These are phyloP conservation scores for Puffinus mauretanicus DNA, from an alignment of 2,113 vertebrate genomes.

Conservation along the genomic window DNA sequence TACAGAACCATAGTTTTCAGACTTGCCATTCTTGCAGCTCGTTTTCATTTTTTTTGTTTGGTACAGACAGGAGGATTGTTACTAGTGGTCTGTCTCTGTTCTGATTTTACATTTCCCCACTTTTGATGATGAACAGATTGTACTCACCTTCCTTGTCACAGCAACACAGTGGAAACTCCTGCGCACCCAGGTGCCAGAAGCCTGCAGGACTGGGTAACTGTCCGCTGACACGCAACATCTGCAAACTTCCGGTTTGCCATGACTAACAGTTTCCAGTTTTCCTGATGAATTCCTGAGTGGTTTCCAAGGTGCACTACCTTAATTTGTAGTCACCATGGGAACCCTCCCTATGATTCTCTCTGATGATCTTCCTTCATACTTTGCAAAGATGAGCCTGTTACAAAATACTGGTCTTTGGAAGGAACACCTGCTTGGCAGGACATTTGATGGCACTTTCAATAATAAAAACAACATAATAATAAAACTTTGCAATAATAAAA, in stretches of 20 bases:
- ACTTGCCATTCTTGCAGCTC: background rate
- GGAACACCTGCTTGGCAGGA: background rate
- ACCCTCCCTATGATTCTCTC: background rate
- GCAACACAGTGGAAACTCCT: background rate
- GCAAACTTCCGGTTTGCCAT: background rate
- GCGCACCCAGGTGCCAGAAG: rapidly evolving
- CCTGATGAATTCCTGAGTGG: background rate
- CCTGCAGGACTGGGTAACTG: background rate
- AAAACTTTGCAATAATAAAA: background rate
- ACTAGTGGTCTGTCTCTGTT: background rate
- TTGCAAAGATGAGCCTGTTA: background rate
- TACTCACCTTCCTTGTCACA: background rate
- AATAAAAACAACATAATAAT: background rate
- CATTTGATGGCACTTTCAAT: background rate
- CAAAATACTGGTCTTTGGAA: background rate
- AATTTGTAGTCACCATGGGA: background rate
- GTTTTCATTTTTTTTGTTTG: background rate
- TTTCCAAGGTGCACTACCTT: background rate
- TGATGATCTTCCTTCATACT: background rate
- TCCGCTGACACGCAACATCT: background rate
- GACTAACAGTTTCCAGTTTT: background rate
- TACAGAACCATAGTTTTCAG: background rate
- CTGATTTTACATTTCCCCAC: background rate
- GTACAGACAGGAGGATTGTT: background rate
- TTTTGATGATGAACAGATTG: background rate